Percentiles rank a stretch among this genome's conserved stretches.
Evolutionary conservation across 2,797 vertebrate species (phyloP).

Genomic region (Chromis chromis): DNA sequence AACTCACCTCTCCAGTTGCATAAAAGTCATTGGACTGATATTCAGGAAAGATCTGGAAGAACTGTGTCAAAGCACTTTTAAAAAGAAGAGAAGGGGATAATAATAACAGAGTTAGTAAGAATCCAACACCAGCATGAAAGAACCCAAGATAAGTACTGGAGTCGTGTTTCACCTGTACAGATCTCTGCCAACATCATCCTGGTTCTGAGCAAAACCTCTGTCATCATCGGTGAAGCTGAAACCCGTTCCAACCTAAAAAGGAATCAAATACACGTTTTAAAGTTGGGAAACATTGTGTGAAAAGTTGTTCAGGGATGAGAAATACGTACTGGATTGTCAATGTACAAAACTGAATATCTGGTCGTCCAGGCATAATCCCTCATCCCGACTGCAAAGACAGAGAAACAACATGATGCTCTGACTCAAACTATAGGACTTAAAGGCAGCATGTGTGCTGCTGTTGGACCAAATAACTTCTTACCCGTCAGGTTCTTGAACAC

Average conservation of each 20-base stretch:
- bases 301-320: neutral
- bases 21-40: slow-evolving; percentile 90
- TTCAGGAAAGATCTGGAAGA: slow-evolving; percentile 90
- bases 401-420: neutral
- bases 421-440: neutral
- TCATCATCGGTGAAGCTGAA: slow-evolving; percentile 87
- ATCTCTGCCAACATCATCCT: slow-evolving; percentile 87
- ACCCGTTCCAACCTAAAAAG: slow-evolving; percentile 85
- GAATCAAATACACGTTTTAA: neutral
- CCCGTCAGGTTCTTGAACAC: slow-evolving; percentile 88
- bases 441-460: neutral
- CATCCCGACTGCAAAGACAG: slow-evolving; percentile 76
- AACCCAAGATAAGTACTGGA: too few relatives aligned
- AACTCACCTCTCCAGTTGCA: slow-evolving; percentile 87
- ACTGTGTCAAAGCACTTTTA: slow-evolving; percentile 85
- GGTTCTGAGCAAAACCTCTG: slow-evolving; percentile 80
- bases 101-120: neutral
- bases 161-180: slow-evolving; percentile 81
- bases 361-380: slow-evolving; percentile 86
- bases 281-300: neutral
- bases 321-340: slow-evolving; percentile 85
- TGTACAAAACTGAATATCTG: slow-evolving; percentile 88
- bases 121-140: neutral
- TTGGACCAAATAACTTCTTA: slow-evolving; percentile 58
- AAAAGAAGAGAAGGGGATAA: slow-evolving; percentile 32